Conservation (phyloP, 2,113 vertebrate genomes). For the Grammomys surdaster region DNA sequence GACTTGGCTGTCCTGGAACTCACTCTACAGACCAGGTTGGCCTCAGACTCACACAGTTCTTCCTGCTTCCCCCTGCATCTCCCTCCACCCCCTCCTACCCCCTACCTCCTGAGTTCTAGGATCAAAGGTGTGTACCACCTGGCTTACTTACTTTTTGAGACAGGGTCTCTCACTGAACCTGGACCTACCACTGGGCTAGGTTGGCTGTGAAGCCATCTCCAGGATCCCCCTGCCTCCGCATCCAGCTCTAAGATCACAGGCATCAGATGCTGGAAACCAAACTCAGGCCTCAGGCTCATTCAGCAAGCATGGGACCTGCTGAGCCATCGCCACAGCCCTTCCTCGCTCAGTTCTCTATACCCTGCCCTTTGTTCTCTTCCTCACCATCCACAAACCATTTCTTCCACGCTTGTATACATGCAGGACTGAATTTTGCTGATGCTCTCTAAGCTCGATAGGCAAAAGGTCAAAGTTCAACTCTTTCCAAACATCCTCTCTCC, state of each 20-base stretch:
- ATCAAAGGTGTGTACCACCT: too few relatives aligned
- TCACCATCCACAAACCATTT: constrained; percentile 35
- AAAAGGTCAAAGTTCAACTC: neutral
- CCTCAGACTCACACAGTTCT: too few relatives aligned
- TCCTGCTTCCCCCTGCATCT: too few relatives aligned
- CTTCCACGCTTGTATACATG: neutral
- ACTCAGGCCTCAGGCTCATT: neutral
- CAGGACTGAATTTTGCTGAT: constrained; percentile 10
- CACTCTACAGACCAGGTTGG: too few relatives aligned
- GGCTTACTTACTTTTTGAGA: neutral
- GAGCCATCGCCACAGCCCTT: neutral
- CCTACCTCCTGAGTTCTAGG: too few relatives aligned
- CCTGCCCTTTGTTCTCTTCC: neutral
- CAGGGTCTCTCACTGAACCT: neutral
- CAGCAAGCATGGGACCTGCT: neutral
- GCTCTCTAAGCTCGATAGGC: neutral
- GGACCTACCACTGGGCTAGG: neutral
- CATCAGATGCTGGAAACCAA: neutral
- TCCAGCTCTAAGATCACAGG: neutral
- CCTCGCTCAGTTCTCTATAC: neutral
- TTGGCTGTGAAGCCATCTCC: neutral
- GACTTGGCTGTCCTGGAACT: too few relatives aligned
- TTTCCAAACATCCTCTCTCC: neutral
- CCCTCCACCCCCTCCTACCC: too few relatives aligned
- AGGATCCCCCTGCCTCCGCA: neutral